Evolutionary conservation across 2,113 vertebrate genomes (phyloP), one percentile per base, ranked within the genome.

Genomic region (Pycnonotus jocosus): DNA sequence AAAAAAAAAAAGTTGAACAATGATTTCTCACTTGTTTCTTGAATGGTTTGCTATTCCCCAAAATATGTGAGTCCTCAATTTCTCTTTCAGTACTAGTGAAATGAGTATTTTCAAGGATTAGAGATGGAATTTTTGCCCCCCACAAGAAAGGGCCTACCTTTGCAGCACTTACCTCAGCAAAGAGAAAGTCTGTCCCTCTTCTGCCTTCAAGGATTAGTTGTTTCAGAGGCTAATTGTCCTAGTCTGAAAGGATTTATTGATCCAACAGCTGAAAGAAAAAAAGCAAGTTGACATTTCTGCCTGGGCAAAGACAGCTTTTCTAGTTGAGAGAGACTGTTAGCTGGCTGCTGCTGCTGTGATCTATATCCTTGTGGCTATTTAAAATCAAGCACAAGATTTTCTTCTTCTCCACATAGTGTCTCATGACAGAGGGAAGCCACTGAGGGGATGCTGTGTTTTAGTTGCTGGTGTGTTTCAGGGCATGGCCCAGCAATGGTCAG

Each of bases 281-380:
- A 47, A 20, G 4, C 23, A 47, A 3, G 0, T 17, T 78, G 76
- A 87, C 66, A 93, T 94, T 98, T 94, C 90, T 97, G 89, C 93
- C 92, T 97, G 89, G 76, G 93, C 88, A 97, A 98, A 96, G 88
- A 91, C 68, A 97, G 72, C 58, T 96, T 95, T 98, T 97, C 73
- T 35, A 61, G 83, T 66, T 90, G 88, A 88, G 81, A 82, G 86
- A 93, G 74, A 62, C 48, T 83, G 28, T 79, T 91, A 82, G 87
- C 60, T 96, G 96, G 68, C 21, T 44, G 91, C 27, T 80, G 90
- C 68, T 93, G 57, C 85, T 96, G 84, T 61, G 71, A 91, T 95
- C 95, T 97, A 71, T 92, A 50, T 95, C 81, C 86, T 96, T 93
- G 92, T 86, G 91, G 79, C 90, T 90, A 61, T 85, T 91, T 95